phyloP scores from a whole-genome alignment of 2,888 invertebrate genomes.

The Charanyca ferruginea region DNA sequence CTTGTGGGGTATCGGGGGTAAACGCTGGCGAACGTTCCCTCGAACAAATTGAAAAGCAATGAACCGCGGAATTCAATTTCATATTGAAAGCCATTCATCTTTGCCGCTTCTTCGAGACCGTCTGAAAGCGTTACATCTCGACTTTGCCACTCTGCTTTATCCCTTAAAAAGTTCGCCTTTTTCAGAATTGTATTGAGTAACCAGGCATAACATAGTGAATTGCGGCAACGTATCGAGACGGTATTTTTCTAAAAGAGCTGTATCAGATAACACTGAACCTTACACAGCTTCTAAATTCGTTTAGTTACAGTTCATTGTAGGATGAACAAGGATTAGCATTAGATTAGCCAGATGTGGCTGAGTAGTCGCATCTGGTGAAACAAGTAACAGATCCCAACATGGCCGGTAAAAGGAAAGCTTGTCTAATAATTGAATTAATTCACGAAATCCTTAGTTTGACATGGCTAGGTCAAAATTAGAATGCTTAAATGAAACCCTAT shows the following conservation, averaged over 20 bases:
- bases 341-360: constrained; percentile 24
- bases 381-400: constrained; percentile 31
- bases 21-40: constrained; percentile 87
- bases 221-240: constrained; percentile 21
- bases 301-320: constrained; percentile 8
- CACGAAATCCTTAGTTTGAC: not conserved
- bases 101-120: constrained; percentile 88
- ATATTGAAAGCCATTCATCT: constrained; percentile 92
- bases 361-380: constrained; percentile 45
- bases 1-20: constrained; percentile 82
- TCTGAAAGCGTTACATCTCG: constrained; percentile 88
- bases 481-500: not conserved
- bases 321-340: constrained; percentile 23
- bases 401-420: constrained; percentile 13
- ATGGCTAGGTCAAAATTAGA: not conserved
- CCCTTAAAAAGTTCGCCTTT: constrained; percentile 84
- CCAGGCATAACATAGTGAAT: constrained; percentile 58
- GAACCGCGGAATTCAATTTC: constrained; percentile 93
- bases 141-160: constrained; percentile 85
- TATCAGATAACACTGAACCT: not conserved
- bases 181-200: constrained; percentile 69
- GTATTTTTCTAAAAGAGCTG: constrained; percentile 23
- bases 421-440: constrained; percentile 34
- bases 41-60: constrained; percentile 92
- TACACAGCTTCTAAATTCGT: constrained; percentile 14